phyloP scores from a whole-genome alignment of 1,140 invertebrate genomes.

The Megathymus violae region DNA sequence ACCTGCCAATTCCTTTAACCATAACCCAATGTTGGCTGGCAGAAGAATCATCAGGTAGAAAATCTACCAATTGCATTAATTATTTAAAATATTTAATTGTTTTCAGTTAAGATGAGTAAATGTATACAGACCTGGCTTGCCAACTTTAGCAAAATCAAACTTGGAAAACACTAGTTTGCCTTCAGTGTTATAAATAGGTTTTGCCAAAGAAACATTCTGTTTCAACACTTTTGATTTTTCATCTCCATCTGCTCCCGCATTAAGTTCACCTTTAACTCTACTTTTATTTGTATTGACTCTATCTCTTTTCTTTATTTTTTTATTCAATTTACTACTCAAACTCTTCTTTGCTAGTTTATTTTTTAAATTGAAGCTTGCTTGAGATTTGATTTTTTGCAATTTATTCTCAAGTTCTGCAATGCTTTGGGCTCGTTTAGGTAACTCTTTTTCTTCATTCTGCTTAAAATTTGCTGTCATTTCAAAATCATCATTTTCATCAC shows the following conservation, averaged over 20 bases:
- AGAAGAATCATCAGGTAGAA: too few relatives aligned
- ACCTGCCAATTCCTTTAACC: too few relatives aligned
- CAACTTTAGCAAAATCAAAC: constrained; percentile 89
- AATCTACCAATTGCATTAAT: too few relatives aligned
- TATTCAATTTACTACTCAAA: constrained; percentile 72
- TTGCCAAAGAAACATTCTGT: constrained; percentile 77
- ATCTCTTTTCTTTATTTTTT: constrained; percentile 73
- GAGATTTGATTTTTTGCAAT: constrained; percentile 71
- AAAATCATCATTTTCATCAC: constrained; percentile 61
- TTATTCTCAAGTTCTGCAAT: constrained; percentile 74
- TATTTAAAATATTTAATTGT: too few relatives aligned
- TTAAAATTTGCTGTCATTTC: constrained; percentile 55
- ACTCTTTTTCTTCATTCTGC: constrained; percentile 48
- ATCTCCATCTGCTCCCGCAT: constrained; percentile 31
- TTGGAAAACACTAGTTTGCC: constrained; percentile 93
- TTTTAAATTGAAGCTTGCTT: constrained; percentile 72
- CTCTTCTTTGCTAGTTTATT: constrained; percentile 75
- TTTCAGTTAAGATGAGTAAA: background rate
- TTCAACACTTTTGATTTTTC: constrained; percentile 45
- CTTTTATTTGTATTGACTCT: constrained; percentile 57
- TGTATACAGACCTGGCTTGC: constrained; percentile 56
- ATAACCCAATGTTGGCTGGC: too few relatives aligned
- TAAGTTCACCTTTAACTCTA: constrained; percentile 48
- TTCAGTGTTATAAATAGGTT: constrained; percentile 90
- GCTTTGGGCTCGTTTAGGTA: constrained; percentile 56